Conservation (phyloP, 2,113 vertebrate genomes). For the Talpa occidentalis region DNA sequence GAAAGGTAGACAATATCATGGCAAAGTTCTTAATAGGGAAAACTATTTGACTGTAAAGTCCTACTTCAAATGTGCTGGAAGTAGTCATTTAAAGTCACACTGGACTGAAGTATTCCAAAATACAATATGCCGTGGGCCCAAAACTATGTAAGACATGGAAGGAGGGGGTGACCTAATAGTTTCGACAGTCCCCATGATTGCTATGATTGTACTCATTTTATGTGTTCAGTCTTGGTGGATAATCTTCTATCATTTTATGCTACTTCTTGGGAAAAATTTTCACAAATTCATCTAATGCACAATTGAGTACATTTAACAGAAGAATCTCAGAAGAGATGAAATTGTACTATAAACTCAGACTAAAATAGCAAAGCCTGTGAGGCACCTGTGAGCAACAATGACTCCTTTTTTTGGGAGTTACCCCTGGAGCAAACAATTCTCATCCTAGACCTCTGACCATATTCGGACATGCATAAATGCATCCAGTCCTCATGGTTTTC, state of each 20-base stretch:
- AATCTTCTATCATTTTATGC: slow-evolving; percentile 68
- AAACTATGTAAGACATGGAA: not conserved
- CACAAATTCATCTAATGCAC: slow-evolving; percentile 55
- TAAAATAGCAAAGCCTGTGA: slow-evolving; percentile 22
- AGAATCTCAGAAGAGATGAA: slow-evolving; percentile 49
- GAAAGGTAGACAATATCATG: slow-evolving; percentile 57
- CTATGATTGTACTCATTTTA: slow-evolving; percentile 63
- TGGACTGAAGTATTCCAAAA: slow-evolving; percentile 38
- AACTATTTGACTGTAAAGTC: slow-evolving; percentile 64
- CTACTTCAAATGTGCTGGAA: slow-evolving; percentile 49
- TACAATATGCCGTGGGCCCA: not conserved
- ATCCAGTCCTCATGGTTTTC: not conserved
- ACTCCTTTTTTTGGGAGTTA: not conserved
- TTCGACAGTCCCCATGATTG: not conserved
- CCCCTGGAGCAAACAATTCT: not conserved
- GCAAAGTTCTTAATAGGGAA: slow-evolving; percentile 65
- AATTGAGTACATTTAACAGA: slow-evolving; percentile 58
- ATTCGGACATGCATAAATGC: not conserved
- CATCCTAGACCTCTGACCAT: not conserved
- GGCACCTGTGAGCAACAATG: not conserved
- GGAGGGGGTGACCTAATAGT: slow-evolving; percentile 24
- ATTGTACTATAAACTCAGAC: slow-evolving; percentile 52
- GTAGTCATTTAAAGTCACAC: slow-evolving; percentile 60
- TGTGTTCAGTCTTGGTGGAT: slow-evolving; percentile 40
- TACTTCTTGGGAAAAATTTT: slow-evolving; percentile 61